phyloP scores from a whole-genome alignment of 2,888 invertebrate genomes.

The Tetranychus piercei region DNA sequence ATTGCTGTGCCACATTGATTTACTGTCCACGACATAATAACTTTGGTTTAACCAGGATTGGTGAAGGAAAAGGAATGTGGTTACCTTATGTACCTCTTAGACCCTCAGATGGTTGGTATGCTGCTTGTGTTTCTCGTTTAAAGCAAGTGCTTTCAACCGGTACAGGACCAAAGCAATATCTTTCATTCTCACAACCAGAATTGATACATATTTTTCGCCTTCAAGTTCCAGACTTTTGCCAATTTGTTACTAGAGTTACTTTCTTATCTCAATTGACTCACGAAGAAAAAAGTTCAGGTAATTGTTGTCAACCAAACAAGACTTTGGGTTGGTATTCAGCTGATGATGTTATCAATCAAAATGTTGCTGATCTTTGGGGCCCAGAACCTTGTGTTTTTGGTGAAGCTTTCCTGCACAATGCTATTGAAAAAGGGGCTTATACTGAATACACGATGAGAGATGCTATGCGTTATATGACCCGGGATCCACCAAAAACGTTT shows the following conservation, averaged over 20 bases:
- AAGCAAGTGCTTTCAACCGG: neutral
- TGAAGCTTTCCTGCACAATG: neutral
- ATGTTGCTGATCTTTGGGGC: conserved; percentile 20
- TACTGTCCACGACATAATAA: conserved; percentile 20
- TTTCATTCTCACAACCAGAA: neutral
- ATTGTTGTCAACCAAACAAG: conserved; percentile 17
- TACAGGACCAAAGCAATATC: conserved; percentile 2
- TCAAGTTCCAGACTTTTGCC: conserved; percentile 18
- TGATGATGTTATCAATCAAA: conserved; percentile 12
- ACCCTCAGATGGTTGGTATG: conserved; percentile 11
- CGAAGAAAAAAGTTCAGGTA: neutral
- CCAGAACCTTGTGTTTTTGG: conserved; percentile 20
- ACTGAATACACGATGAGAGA: conserved; percentile 18
- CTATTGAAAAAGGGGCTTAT: conserved; percentile 14
- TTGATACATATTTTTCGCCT: conserved; percentile 19
- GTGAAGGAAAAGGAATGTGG: conserved; percentile 14
- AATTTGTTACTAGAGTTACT: conserved; percentile 18
- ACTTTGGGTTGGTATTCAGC: conserved; percentile 15
- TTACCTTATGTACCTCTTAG: conserved; percentile 16
- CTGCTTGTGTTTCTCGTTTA: conserved; percentile 5
- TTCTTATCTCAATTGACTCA: conserved; percentile 13
- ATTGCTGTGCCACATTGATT: conserved; percentile 15
- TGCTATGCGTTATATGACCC: conserved; percentile 11
- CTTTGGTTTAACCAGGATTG: conserved; percentile 7
- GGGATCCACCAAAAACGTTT: conserved; percentile 13